Conservation (phyloP, 2,888 invertebrate species). For the Therioaphis trifolii region DNA sequence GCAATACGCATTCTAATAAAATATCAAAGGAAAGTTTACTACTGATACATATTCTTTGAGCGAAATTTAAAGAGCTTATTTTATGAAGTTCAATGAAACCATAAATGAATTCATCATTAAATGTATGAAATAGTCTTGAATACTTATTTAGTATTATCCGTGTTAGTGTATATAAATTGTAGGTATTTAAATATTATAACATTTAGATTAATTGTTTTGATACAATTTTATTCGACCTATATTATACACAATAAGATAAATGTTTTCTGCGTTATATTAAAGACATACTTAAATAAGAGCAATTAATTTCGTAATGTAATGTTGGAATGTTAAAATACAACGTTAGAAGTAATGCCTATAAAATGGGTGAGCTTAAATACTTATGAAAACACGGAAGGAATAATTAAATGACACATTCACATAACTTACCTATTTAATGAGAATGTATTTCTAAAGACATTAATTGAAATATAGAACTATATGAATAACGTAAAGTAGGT, state of each 20-base stretch:
- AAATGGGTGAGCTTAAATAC: neutral
- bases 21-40: neutral
- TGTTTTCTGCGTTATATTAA: neutral
- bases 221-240: neutral
- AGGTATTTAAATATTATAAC: neutral
- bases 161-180: neutral
- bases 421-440: neutral
- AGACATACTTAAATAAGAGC: neutral
- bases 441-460: no score
- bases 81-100: neutral
- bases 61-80: neutral
- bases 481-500: no score
- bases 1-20: neutral
- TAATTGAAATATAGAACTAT: no score
- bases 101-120: neutral
- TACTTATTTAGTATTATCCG: neutral
- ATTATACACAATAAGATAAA: neutral
- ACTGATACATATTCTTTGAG: neutral
- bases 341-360: neutral
- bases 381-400: neutral
- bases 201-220: neutral
- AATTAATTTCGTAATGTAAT: conserved; percentile 12
- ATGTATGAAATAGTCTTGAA: neutral
- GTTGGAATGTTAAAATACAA: conserved; percentile 6
- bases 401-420: neutral